Base-by-base conservation (phyloP, 2,113 vertebrate genomes). In the Pangasianodon gigas region DNA sequence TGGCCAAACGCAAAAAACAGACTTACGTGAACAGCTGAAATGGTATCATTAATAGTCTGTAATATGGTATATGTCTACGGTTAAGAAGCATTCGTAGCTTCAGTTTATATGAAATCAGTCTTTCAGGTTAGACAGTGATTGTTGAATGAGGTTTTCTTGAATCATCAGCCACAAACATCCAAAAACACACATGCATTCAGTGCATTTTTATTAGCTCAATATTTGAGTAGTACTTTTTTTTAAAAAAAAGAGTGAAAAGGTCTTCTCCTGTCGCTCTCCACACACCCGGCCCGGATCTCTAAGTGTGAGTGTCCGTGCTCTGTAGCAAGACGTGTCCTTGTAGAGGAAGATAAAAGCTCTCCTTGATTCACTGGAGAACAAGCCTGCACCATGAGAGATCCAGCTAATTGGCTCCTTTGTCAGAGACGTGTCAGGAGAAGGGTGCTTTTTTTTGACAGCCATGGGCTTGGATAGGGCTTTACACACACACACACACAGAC, bases 371-470 rank as follows among this genome's bases (percentile, higher is more conserved):
- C 86, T 86, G 46, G 32, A 89, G 91, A 92, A 89, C 84, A 89
- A 88, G 85, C 75, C 87, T 79, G 80, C 54, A 44, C 89, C 89
- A 88, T 90, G 71, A 92, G 89, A 92, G 89, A 84, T 77, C 65
- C 52, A 37, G 67, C 91, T 92, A 92, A 92, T 92, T 92, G 91
- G 91, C 91, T 90, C 88, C 81, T 92, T 92, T 90, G 91, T 92
- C 89, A 89, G 89, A 65, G 88, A 87, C 54, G 84, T 86, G 89
- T 89, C 89, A 92, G 86, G 67, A 82, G 84, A 90, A 58, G 89
- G 75, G 46, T 82, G 84, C 84, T 46, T 71, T 87, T 85, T 56
- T 90, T 87, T 81, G 81, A 89, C 90, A 89, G 79, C 89, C 89
- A 65, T 58, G 80, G 79, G 79, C 87, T 82, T 41, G 52, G 86